Evolutionary conservation across 2,888 invertebrate genomes (phyloP).

Genomic region (Athalia rosae): DNA sequence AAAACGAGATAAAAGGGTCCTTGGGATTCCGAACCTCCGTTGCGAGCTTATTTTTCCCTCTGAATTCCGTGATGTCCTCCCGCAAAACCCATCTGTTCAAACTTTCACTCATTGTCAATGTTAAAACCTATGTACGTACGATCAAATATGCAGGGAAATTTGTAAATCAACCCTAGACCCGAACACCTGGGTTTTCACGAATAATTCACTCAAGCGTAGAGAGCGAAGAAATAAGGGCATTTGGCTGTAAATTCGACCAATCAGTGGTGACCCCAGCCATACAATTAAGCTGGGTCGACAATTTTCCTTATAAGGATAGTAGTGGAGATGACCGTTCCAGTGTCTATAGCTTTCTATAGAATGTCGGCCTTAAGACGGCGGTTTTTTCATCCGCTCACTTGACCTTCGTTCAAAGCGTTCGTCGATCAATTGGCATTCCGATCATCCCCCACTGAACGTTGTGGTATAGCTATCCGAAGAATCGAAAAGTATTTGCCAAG

Average conservation of each 20-base stretch:
- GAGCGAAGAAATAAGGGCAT: too few species aligned
- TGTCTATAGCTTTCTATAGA: too few species aligned
- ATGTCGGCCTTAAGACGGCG: too few species aligned
- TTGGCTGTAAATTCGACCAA: not conserved
- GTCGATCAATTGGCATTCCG: not conserved
- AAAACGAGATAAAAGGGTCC: slow-evolving; percentile 16
- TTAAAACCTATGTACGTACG: slow-evolving; percentile 3
- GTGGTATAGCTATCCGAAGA: slow-evolving; percentile 5
- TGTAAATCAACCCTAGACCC: slow-evolving; percentile 25
- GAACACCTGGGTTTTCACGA: not conserved
- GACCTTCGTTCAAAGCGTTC: not conserved
- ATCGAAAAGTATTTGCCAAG: slow-evolving; percentile 18
- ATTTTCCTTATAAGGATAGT: too few species aligned
- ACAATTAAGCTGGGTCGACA: too few species aligned
- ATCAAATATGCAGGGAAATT: slow-evolving; percentile 14
- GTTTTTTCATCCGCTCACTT: not conserved
- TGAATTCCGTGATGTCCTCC: not conserved
- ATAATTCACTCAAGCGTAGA: not conserved
- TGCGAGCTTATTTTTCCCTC: not conserved
- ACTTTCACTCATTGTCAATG: slow-evolving; percentile 15
- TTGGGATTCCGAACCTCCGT: not conserved
- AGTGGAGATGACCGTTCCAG: too few species aligned
- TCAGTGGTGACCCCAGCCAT: not conserved
- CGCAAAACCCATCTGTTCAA: slow-evolving; percentile 24
- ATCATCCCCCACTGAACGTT: not conserved